Conservation (phyloP, 2,113 vertebrate genomes). For the Tauraco erythrolophus region DNA sequence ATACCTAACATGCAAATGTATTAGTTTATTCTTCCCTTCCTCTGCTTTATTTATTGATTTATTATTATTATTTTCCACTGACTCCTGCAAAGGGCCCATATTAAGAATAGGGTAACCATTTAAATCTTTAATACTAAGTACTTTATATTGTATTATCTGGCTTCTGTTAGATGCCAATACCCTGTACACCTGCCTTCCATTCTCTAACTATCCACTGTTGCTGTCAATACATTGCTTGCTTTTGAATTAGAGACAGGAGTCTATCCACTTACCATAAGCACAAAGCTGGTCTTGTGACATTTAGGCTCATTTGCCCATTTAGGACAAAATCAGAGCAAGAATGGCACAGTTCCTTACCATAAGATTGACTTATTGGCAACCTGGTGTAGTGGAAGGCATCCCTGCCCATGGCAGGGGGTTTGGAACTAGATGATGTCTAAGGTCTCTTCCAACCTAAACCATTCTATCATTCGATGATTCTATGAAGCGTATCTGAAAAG, state of each 20-base stretch:
- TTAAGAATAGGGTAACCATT: not conserved
- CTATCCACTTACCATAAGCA: not conserved
- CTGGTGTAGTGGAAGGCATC: no score
- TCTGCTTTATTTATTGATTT: not conserved
- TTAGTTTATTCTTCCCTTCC: not conserved
- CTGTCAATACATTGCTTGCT: not conserved
- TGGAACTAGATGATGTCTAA: no score
- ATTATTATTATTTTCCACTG: not conserved
- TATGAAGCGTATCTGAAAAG: not conserved
- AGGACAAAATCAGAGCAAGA: not conserved
- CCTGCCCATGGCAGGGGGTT: no score
- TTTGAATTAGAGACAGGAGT: not conserved
- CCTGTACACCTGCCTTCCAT: not conserved
- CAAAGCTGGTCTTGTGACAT: not conserved
- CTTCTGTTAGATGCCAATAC: not conserved
- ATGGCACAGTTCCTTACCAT: not conserved
- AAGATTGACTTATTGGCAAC: not conserved
- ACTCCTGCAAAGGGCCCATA: not conserved
- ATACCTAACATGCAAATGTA: not conserved
- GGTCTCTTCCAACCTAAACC: no score
- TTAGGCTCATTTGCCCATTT: not conserved
- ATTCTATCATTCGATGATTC: no score
- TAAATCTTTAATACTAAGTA: not conserved
- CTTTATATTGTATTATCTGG: not conserved
- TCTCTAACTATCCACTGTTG: not conserved